Conservation (phyloP, 2,113 vertebrate genomes). For the Pleuronectes platessa region DNA sequence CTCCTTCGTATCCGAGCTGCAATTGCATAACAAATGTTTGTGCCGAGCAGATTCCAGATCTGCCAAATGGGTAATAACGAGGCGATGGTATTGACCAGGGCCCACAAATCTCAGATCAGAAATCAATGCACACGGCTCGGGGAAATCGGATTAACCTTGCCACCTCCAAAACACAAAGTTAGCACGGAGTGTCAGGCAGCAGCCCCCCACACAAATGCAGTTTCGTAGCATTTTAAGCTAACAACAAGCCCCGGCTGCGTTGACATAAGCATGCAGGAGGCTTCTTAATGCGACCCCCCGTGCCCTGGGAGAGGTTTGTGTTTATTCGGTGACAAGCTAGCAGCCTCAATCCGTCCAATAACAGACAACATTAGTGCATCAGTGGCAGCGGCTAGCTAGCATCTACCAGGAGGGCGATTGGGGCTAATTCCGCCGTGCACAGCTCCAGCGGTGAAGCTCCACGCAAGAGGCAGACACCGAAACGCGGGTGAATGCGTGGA, state of each 20-base stretch:
- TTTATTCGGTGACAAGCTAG: slow-evolving; percentile 56
- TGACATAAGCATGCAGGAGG: neutral
- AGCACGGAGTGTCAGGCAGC: slow-evolving; percentile 28
- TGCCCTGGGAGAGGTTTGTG: slow-evolving; percentile 9
- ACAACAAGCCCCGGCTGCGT: slow-evolving; percentile 2
- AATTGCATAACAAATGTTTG: slow-evolving; percentile 13
- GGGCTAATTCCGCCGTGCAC: slow-evolving; percentile 44
- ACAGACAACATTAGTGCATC: slow-evolving; percentile 58
- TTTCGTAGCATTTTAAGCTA: neutral
- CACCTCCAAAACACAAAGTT: slow-evolving; percentile 68
- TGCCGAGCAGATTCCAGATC: neutral
- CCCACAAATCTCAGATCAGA: slow-evolving; percentile 1
- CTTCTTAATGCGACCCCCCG: slow-evolving; percentile 9
- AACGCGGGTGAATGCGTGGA: slow-evolving; percentile 13
- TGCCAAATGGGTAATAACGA: slow-evolving; percentile 13
- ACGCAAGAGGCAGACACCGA: slow-evolving; percentile 17
- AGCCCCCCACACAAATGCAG: slow-evolving; percentile 23
- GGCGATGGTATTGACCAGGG: neutral
- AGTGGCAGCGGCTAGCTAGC: slow-evolving; percentile 73
- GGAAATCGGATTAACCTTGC: slow-evolving; percentile 38
- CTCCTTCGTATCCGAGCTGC: neutral
- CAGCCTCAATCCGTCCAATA: slow-evolving; percentile 49
- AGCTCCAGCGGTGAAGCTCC: neutral
- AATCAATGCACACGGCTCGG: slow-evolving; percentile 25
- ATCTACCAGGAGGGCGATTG: slow-evolving; percentile 65